A percentile compares a stretch with the other conserved stretches of the same genome.
These are phyloP conservation scores for Spea hammondii DNA, from an alignment of 2,797 vertebrate genomes.

Conservation along the genomic window DNA sequence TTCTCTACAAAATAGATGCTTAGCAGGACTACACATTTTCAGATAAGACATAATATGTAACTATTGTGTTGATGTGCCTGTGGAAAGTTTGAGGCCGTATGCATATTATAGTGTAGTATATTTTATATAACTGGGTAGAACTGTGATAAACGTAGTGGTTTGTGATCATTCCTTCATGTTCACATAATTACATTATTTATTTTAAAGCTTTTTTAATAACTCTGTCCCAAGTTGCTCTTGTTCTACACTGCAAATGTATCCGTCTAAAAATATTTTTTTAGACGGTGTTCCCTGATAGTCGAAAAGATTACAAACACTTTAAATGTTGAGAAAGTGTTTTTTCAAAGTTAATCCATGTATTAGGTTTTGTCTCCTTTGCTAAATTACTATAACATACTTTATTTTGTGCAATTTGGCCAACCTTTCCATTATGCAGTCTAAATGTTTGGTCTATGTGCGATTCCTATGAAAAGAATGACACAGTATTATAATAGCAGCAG, in stretches of 20 bases:
- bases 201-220: constrained; percentile 10
- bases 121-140: neutral
- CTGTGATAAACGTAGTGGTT: constrained; percentile 37
- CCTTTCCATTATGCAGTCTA: too few species aligned
- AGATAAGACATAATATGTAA: neutral
- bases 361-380: too few species aligned
- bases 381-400: too few species aligned
- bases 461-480: too few species aligned
- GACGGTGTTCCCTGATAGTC: constrained; percentile 13
- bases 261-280: constrained; percentile 1
- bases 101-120: constrained; percentile 5
- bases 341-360: too few species aligned
- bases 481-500: too few species aligned
- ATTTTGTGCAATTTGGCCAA: too few species aligned
- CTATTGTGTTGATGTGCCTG: neutral
- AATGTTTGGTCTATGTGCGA: too few species aligned
- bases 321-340: neutral
- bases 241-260: neutral
- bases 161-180: constrained; percentile 38
- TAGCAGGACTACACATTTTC: constrained; percentile 26
- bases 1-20: constrained; percentile 26
- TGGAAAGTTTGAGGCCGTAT: constrained; percentile 22
- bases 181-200: constrained; percentile 6
- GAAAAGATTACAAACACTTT: constrained; percentile 11
- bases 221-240: constrained; percentile 28